phyloP scores from a whole-genome alignment of 2,113 vertebrate species.

The Atractosteus spatula region DNA sequence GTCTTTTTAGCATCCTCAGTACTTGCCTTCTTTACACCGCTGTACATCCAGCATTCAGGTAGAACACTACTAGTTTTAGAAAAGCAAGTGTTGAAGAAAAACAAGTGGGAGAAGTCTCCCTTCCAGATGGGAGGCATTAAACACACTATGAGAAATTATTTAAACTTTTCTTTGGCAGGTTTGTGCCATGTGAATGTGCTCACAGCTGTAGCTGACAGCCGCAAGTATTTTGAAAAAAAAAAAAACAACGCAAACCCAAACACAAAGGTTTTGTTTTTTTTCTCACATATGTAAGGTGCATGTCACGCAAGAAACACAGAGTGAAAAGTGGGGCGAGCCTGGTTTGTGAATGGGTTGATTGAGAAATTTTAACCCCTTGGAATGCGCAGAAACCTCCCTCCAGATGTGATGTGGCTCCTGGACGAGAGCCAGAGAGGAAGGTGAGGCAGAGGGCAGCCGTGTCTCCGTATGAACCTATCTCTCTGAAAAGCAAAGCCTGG shows the following conservation, averaged over 20 bases:
- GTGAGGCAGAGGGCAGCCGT: conserved; percentile 50
- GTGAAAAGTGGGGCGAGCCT: not conserved
- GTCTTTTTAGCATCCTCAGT: conserved; percentile 28
- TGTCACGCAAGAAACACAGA: conserved; percentile 31
- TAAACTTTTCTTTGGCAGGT: conserved; percentile 21
- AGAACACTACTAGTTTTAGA: conserved; percentile 37
- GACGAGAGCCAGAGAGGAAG: conserved; percentile 51
- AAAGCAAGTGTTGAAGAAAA: conserved; percentile 28
- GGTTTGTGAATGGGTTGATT: conserved; percentile 47
- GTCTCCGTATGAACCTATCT: conserved; percentile 39
- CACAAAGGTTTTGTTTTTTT: conserved; percentile 33
- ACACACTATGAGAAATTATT: conserved; percentile 29
- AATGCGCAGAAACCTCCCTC: conserved; percentile 50
- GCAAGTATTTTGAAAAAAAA: conserved; percentile 41
- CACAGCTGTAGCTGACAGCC: conserved; percentile 32
- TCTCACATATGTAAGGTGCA: conserved; percentile 54
- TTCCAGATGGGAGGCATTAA: conserved; percentile 55
- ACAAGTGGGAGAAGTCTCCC: conserved; percentile 35
- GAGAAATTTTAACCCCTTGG: conserved; percentile 30
- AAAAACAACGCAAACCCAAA: conserved; percentile 29
- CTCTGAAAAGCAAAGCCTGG: conserved; percentile 6
- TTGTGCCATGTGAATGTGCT: conserved; percentile 34
- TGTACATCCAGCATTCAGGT: conserved; percentile 34
- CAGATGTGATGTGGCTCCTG: conserved; percentile 58
- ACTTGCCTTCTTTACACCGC: conserved; percentile 31